Conservation (phyloP, 2,113 vertebrate genomes). For the Sarotherodon lohbergeri region DNA sequence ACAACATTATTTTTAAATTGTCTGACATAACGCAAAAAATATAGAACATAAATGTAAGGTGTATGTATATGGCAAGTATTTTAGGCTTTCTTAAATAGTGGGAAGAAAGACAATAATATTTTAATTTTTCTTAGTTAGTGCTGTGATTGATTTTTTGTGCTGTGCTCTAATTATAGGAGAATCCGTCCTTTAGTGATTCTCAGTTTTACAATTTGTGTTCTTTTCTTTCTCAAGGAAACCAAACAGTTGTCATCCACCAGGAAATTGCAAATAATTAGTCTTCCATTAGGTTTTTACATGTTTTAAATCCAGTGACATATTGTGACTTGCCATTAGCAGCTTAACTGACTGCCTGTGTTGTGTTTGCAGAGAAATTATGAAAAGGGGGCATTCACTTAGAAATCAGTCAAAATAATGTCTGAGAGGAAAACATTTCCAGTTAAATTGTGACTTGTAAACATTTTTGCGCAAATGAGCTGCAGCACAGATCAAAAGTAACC, state of each 20-base stretch:
- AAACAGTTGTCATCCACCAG: background rate
- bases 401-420: background rate
- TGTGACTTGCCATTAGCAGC: background rate
- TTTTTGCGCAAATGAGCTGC: background rate
- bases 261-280: background rate
- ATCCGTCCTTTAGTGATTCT: background rate
- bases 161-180: background rate
- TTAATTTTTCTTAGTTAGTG: background rate
- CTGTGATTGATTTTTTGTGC: background rate
- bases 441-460: background rate
- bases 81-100: background rate
- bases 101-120: background rate
- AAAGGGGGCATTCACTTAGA: background rate
- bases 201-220: background rate
- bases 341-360: background rate
- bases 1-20: rapidly evolving
- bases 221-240: background rate
- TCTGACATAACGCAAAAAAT: background rate
- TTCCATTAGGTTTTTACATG: background rate
- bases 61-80: rapidly evolving
- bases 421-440: background rate
- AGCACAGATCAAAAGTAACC: background rate
- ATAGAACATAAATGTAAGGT: background rate
- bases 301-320: background rate
- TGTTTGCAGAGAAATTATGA: background rate